phyloP scores from a whole-genome alignment of 2,888 invertebrate genomes.

The Sphinx pinastri region DNA sequence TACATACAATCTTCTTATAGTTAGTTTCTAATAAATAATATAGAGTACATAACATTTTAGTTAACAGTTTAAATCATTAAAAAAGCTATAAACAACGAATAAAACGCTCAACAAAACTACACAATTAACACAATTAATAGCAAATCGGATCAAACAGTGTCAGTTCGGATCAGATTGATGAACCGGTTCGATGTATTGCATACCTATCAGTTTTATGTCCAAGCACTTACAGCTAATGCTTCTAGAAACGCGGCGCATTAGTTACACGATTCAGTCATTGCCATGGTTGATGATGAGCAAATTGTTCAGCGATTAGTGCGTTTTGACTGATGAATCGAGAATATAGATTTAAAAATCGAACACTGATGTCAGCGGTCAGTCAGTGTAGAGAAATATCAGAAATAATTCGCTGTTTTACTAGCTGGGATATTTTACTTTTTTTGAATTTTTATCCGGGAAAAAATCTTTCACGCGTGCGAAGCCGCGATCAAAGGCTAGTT shows the following conservation, averaged over 20 bases:
- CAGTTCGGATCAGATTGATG: slow-evolving; percentile 68
- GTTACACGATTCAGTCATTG: slow-evolving; percentile 42
- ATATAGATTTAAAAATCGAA: neutral
- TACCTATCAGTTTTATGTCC: slow-evolving; percentile 81
- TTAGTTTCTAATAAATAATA: no score
- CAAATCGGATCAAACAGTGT: neutral
- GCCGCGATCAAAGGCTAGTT: no score
- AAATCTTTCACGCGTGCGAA: no score
- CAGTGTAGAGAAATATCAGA: no score
- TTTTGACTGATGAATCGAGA: neutral
- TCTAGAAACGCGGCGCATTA: slow-evolving; percentile 65
- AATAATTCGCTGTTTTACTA: no score
- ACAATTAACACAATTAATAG: neutral
- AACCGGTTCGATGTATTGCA: slow-evolving; percentile 71
- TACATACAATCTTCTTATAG: no score
- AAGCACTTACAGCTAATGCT: slow-evolving; percentile 75
- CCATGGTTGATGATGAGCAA: slow-evolving; percentile 54
- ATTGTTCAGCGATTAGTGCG: slow-evolving; percentile 46
- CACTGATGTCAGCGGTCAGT: neutral
- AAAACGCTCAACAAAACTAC: neutral
- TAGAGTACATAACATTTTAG: no score
- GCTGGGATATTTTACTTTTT: no score
- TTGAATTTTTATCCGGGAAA: no score
- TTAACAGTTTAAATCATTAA: no score
- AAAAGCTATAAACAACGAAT: neutral